Evolutionary conservation across 2,797 vertebrate species (phyloP), one percentile per base, ranked within the genome.

Genomic region (Tadarida brasiliensis): DNA sequence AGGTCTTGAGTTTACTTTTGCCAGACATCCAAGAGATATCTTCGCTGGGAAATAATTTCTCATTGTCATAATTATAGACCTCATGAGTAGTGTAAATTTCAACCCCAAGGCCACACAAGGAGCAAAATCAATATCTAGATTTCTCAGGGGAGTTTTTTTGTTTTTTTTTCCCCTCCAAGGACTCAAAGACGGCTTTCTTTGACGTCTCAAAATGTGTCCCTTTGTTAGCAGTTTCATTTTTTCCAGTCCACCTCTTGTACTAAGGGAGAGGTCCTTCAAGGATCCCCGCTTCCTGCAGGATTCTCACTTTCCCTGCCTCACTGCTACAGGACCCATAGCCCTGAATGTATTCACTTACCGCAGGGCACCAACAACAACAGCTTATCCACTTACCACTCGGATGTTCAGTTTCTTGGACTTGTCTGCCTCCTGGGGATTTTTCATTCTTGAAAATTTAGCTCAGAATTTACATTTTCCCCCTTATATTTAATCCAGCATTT

Each of bases 1-100:
- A 86, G 16, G 1, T 57, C 59, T 87, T 83, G 7, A 73, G 80
- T 93, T 87, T 87, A 70, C 57, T 76, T 85, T 96, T 84, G 39
- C 71, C 65, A 84, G 51, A 12, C 19, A 54, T 88, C 51, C 54
- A 47, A 56, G 20, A 94, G 65, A 85, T 71, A 67, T 26, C 28
- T 59, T 59, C 68, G 28, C 67, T 59, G n/a, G 70, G 30, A 68
- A 85, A 68, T 54, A 82, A 65, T 54, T 93, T 91, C 49, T 93
- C 76, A 83, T 47, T 20, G 5, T n/a, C 71, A 67, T 44, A 35
- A 49, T 83, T 67, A 94, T 0, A 39, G 51, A 59, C 22, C 33
- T 80, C 28, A 11, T n/a, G 30, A 6, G 51, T 80, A 49, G 28
- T 30, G 14, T 83, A 73, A 65, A 91, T 85, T 80, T 80, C 65